Percentiles rank a stretch among this genome's conserved stretches.
Evolutionary conservation across 2,797 vertebrate genomes (phyloP).

Genomic region (Erethizon dorsatum): DNA sequence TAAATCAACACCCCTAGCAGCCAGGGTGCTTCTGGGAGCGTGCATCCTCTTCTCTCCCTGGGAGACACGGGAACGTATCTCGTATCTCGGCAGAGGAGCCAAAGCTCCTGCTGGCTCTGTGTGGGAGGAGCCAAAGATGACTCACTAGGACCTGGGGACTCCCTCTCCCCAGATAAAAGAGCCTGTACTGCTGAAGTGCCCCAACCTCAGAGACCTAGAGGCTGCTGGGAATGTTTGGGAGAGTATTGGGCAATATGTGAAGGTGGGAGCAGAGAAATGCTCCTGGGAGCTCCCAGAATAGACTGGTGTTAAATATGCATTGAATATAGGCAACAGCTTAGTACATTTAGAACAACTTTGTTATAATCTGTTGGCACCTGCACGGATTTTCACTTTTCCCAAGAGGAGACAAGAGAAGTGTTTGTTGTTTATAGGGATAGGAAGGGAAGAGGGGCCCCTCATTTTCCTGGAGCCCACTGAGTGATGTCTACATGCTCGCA

Average conservation of each 20-base stretch:
- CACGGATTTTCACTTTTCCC: slow-evolving; percentile 53
- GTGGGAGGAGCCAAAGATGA: slow-evolving; percentile 62
- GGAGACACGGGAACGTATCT: slow-evolving; percentile 26
- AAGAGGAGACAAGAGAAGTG: slow-evolving; percentile 16
- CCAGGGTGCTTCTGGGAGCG: not conserved
- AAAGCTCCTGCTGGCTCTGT: not conserved
- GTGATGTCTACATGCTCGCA: slow-evolving; percentile 45
- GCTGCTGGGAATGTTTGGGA: not conserved
- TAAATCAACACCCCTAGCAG: slow-evolving; percentile 18
- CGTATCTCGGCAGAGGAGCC: not conserved
- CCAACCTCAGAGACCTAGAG: not conserved
- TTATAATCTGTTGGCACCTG: not conserved
- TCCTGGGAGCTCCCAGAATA: not conserved
- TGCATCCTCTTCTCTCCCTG: not conserved
- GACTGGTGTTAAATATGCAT: not conserved
- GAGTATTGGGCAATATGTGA: not conserved
- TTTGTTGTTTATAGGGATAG: slow-evolving; percentile 8
- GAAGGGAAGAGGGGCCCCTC: not conserved
- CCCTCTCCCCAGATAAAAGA: not conserved
- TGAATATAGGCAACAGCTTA: not conserved
- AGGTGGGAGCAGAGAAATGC: not conserved
- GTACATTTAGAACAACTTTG: not conserved
- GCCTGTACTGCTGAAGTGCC: not conserved
- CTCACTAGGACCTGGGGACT: slow-evolving; percentile 5
- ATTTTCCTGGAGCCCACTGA: slow-evolving; percentile 50